These are phyloP conservation scores for Ectropis crepuscularia DNA, from an alignment of 2,888 invertebrate genomes.

Conservation along the genomic window DNA sequence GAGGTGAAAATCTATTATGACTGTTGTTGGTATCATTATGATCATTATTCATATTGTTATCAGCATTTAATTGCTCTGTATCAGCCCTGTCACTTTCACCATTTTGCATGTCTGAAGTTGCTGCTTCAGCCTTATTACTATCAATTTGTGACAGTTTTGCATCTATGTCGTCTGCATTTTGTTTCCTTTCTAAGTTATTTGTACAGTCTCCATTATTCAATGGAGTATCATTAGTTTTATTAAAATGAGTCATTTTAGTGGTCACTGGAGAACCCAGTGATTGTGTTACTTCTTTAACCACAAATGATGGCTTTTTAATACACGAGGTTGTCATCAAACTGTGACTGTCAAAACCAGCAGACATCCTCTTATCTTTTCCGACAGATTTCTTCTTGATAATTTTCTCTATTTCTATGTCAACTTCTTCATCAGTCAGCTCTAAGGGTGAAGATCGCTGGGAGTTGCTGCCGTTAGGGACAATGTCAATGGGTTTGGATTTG, in stretches of 20 bases:
- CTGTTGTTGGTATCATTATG: conserved; percentile 67
- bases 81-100: conserved; percentile 57
- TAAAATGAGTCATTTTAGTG: conserved; percentile 53
- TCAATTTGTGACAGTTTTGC: conserved; percentile 52
- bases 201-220: conserved; percentile 51
- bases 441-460: conserved; percentile 85
- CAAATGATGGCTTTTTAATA: conserved; percentile 54
- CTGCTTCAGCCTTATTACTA: conserved; percentile 57
- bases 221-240: conserved; percentile 51
- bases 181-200: conserved; percentile 47
- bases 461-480: conserved; percentile 79
- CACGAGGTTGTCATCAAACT: conserved; percentile 51
- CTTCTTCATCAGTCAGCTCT: conserved; percentile 87
- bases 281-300: conserved; percentile 54
- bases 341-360: conserved; percentile 58
- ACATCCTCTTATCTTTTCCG: conserved; percentile 73
- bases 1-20: conserved; percentile 69
- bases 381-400: conserved; percentile 84
- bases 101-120: conserved; percentile 53
- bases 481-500: conserved; percentile 89
- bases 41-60: conserved; percentile 66
- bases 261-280: conserved; percentile 48
- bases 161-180: conserved; percentile 51
- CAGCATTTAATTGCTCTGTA: conserved; percentile 63
- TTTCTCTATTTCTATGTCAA: conserved; percentile 88